Evolutionary conservation across 1,140 invertebrate genomes (phyloP).

Genomic region (Drosophila melanica): DNA sequence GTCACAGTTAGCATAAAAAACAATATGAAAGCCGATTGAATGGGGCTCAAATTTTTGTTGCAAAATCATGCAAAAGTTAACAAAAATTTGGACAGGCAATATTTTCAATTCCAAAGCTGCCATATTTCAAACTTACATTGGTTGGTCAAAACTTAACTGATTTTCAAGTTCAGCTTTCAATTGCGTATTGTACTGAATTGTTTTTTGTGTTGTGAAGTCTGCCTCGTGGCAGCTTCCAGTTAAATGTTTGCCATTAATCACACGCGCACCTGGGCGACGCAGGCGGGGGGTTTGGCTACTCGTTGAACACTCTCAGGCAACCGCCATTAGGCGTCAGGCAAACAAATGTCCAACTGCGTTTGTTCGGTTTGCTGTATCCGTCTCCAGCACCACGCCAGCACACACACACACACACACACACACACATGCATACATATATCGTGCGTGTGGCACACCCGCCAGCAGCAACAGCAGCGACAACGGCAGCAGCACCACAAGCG

Average conservation of each 20-base stretch:
- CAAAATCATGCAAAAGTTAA: no score
- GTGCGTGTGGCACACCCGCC: conserved; percentile 29
- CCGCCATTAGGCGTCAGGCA: conserved; percentile 50
- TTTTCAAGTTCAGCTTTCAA: background rate
- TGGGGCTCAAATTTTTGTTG: no score
- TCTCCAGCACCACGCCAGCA: conserved; percentile 12
- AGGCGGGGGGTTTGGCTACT: background rate
- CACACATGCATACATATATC: no score
- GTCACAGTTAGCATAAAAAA: no score
- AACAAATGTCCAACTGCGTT: conserved; percentile 72
- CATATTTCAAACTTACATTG: no score
- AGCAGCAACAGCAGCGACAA: conserved; percentile 7
- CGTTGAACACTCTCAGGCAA: no score
- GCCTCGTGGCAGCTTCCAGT: conserved; percentile 39
- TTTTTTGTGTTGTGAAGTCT: background rate
- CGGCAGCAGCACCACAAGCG: conserved; percentile 13
- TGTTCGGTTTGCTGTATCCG: conserved; percentile 22
- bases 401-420: conserved; percentile 11
- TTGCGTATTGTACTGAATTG: background rate
- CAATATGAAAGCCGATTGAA: no score
- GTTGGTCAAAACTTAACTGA: no score
- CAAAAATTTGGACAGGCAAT: no score
- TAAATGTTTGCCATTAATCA: conserved; percentile 73
- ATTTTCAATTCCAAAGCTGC: no score
- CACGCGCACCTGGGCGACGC: conserved; percentile 58